These are phyloP conservation scores for Cyprinodon diabolis DNA, from an alignment of 2,797 vertebrate species.

Conservation along the genomic window DNA sequence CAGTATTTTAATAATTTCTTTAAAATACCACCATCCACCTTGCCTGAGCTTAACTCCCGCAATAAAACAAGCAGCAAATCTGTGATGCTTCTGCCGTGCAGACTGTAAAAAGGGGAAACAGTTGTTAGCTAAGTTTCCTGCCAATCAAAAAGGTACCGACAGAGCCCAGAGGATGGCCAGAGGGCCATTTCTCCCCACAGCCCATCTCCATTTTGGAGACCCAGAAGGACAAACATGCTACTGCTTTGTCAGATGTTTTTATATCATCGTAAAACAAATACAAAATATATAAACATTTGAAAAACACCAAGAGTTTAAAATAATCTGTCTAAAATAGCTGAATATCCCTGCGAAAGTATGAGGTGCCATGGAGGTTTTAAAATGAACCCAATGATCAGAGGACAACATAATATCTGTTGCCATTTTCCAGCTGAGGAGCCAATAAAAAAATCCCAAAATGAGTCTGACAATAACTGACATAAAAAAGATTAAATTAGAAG, in stretches of 20 bases:
- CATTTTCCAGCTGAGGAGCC: neutral
- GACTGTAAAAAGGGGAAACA: neutral
- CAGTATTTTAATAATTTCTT: neutral
- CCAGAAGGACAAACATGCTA: neutral
- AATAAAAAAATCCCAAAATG: constrained; percentile 11
- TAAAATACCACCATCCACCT: neutral
- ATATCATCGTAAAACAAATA: neutral
- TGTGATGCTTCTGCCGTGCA: neutral
- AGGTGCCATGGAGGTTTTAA: neutral
- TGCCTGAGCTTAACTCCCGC: neutral
- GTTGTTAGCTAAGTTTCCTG: neutral
- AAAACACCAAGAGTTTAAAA: neutral
- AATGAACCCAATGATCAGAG: neutral
- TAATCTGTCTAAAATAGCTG: neutral
- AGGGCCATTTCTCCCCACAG: neutral
- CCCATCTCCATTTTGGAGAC: neutral
- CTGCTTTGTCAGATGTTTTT: neutral
- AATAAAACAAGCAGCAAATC: neutral
- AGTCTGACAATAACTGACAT: constrained; percentile 12
- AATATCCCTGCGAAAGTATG: neutral
- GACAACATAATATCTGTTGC: neutral
- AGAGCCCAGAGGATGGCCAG: neutral
- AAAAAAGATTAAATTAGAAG: constrained; percentile 17
- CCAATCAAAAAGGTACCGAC: neutral
- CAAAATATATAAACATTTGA: neutral